These are phyloP conservation scores for Mesoclemmys tuberculata DNA, from an alignment of 2,113 vertebrate species.

Conservation along the genomic window DNA sequence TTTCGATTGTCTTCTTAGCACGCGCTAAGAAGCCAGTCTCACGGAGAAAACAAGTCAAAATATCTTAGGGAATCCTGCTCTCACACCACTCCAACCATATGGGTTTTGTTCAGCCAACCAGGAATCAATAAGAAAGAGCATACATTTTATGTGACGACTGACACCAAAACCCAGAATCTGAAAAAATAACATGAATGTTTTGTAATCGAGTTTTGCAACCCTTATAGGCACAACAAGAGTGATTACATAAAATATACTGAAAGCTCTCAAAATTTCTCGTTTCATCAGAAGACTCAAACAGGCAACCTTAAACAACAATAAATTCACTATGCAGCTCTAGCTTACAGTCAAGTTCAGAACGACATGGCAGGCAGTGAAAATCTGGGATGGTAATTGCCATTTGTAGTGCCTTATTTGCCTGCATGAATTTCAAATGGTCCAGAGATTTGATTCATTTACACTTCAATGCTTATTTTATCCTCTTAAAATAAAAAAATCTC, in stretches of 20 bases:
- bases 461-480: neutral
- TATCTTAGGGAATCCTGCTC: neutral
- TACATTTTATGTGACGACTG: neutral
- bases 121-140: neutral
- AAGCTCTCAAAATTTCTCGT: neutral
- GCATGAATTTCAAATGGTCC: neutral
- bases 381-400: neutral
- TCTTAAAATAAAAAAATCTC: constrained; percentile 3
- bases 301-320: neutral
- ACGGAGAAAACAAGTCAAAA: neutral
- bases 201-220: neutral
- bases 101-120: neutral
- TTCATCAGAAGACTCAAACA: neutral
- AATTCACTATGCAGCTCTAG: neutral
- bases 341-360: neutral
- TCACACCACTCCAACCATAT: neutral
- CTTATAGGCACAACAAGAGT: neutral
- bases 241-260: neutral
- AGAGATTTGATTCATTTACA: neutral
- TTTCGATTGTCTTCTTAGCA: neutral
- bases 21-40: neutral
- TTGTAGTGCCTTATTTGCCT: neutral
- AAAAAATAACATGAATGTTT: neutral
- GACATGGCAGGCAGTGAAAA: neutral
- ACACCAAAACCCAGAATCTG: neutral